Conservation (phyloP, 2,888 invertebrate species). For the Lasius platythorax region DNA sequence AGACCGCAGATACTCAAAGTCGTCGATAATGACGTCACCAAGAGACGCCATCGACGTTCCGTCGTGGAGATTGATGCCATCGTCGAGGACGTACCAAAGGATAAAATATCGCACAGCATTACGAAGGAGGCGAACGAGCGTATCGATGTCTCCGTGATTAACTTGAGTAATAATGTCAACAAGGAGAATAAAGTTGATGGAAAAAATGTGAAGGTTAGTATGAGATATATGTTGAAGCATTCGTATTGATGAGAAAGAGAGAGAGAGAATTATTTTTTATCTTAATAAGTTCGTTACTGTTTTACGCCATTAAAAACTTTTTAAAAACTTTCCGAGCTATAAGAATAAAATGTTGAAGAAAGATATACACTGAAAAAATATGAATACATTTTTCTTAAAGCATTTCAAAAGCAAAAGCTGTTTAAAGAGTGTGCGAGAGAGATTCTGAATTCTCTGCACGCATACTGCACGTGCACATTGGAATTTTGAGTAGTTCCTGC, state of each 20-base stretch:
- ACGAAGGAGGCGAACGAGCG: constrained; percentile 20
- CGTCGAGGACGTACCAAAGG: constrained; percentile 51
- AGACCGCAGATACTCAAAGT: constrained; percentile 84
- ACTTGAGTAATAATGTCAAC: constrained; percentile 18
- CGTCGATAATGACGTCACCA: constrained; percentile 83
- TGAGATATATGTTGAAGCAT: neutral
- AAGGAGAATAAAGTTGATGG: constrained; percentile 10
- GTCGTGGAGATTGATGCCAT: constrained; percentile 65
- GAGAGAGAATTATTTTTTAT: neutral
- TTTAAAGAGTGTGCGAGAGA: neutral
- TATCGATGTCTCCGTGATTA: constrained; percentile 3
- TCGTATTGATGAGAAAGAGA: neutral
- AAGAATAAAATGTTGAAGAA: neutral
- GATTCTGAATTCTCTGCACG: constrained; percentile 1
- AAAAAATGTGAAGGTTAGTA: constrained; percentile 52
- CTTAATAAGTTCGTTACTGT: neutral
- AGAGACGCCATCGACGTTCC: constrained; percentile 66
- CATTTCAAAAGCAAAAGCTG: neutral
- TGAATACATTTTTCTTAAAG: neutral
- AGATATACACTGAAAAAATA: neutral
- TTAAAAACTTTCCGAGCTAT: neutral
- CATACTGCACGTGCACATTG: neutral
- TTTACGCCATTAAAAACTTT: neutral
- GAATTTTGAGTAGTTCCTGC: constrained; percentile 8
- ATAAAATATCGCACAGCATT: neutral